A percentile compares a stretch with the other conserved stretches of the same genome.
Evolutionary conservation across 2,113 vertebrate genomes (phyloP).

Genomic region (Brienomyrus brachyistius): DNA sequence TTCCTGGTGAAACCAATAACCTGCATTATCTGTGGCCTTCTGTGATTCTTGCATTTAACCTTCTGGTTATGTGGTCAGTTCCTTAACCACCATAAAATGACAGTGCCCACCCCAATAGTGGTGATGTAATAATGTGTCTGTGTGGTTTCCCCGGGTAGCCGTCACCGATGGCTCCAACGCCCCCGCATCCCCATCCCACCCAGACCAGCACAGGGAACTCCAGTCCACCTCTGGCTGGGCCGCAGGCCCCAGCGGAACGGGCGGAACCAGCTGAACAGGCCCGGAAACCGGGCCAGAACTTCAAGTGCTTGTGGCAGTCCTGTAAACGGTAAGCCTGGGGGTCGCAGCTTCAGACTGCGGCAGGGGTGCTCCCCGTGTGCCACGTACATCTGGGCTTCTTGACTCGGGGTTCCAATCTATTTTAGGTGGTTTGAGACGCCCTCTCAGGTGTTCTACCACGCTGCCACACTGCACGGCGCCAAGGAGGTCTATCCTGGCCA

Average conservation of each 20-base stretch:
- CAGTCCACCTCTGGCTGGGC: slow-evolving; percentile 62
- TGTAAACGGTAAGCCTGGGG: slow-evolving; percentile 82
- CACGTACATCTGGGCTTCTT: neutral
- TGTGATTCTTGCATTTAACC: neutral
- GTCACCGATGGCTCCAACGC: slow-evolving; percentile 60
- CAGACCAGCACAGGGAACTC: slow-evolving; percentile 66
- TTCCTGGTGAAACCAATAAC: neutral
- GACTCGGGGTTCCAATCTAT: neutral
- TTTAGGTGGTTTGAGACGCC: slow-evolving; percentile 97
- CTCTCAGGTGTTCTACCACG: slow-evolving; percentile 94
- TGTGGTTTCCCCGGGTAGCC: slow-evolving; percentile 7
- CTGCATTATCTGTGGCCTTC: neutral
- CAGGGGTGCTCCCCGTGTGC: neutral
- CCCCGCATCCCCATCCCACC: slow-evolving; percentile 65
- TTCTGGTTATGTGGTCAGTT: neutral
- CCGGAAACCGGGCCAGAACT: slow-evolving; percentile 93
- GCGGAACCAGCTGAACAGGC: slow-evolving; percentile 68
- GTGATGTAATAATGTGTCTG: neutral
- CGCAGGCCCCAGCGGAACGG: slow-evolving; percentile 55
- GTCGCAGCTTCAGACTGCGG: neutral
- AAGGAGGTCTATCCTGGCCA: slow-evolving; percentile 88
- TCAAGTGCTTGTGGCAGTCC: slow-evolving; percentile 97
- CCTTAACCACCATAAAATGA: neutral
- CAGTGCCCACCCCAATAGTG: neutral
- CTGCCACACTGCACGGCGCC: slow-evolving; percentile 87